Evolutionary conservation across 2,797 vertebrate genomes (phyloP).

Genomic region (Rhinoraja longicauda): DNA sequence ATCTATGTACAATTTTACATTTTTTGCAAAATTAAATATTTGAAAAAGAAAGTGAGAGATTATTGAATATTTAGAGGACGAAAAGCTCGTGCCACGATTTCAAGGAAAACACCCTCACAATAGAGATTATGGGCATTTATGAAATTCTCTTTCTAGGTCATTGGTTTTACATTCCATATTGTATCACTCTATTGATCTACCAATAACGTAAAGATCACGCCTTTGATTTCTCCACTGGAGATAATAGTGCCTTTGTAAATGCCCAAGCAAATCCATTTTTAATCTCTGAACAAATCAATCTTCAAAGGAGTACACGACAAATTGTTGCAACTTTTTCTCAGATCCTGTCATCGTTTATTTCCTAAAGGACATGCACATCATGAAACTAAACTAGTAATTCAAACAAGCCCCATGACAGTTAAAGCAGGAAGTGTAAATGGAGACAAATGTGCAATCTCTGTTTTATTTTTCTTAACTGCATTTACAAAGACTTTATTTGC

Average conservation of each 20-base stretch:
- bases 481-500: neutral
- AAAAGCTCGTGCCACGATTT: too few relatives aligned
- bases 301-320: neutral
- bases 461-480: neutral
- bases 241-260: neutral
- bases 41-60: neutral
- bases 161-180: neutral
- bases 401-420: neutral
- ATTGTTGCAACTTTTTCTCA: neutral
- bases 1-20: neutral
- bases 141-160: neutral
- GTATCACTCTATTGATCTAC: neutral
- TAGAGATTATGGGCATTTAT: neutral
- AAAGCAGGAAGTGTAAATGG: neutral
- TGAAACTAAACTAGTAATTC: neutral
- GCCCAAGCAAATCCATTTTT: neutral
- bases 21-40: neutral
- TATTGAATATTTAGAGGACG: neutral
- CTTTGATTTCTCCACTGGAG: neutral
- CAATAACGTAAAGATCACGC: neutral
- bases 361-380: neutral
- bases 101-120: neutral
- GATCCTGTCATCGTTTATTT: neutral
- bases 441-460: neutral
- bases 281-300: neutral